phyloP scores from a whole-genome alignment of 2,888 invertebrate genomes.

The Notodonta ziczac region DNA sequence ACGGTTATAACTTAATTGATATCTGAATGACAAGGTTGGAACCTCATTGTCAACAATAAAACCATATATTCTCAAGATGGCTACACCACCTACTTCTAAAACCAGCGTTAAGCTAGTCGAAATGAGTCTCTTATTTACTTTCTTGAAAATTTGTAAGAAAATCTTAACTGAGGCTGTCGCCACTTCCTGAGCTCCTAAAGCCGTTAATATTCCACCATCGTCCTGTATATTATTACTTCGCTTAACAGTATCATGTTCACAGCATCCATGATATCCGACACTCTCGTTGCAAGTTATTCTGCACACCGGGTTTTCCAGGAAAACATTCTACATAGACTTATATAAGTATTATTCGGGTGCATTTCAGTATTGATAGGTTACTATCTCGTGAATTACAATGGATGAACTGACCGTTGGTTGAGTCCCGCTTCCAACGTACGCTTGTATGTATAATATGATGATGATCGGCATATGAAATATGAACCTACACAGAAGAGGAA shows the following conservation, averaged over 20 bases:
- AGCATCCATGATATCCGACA: conserved; percentile 1
- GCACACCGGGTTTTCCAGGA: background rate
- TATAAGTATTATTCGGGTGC: too few relatives aligned
- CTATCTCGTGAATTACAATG: too few relatives aligned
- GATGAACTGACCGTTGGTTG: too few relatives aligned
- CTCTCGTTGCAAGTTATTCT: background rate
- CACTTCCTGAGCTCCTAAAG: background rate
- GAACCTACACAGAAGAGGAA: background rate
- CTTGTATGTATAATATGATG: too few relatives aligned
- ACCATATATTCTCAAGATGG: background rate
- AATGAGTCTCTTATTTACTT: background rate
- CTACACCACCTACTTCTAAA: background rate
- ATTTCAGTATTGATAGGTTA: too few relatives aligned
- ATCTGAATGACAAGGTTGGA: too few relatives aligned
- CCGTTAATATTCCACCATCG: conserved; percentile 27
- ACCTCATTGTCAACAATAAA: too few relatives aligned
- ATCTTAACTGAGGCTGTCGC: background rate
- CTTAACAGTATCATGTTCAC: conserved; percentile 32
- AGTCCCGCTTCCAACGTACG: too few relatives aligned
- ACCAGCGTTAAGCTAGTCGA: background rate
- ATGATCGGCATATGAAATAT: too few relatives aligned
- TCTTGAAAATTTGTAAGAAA: background rate
- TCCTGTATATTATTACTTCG: conserved; percentile 25
- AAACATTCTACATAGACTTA: too few relatives aligned
- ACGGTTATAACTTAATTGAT: too few relatives aligned